Conservation (phyloP, 2,113 vertebrate genomes). For the Cavia porcellus region DNA sequence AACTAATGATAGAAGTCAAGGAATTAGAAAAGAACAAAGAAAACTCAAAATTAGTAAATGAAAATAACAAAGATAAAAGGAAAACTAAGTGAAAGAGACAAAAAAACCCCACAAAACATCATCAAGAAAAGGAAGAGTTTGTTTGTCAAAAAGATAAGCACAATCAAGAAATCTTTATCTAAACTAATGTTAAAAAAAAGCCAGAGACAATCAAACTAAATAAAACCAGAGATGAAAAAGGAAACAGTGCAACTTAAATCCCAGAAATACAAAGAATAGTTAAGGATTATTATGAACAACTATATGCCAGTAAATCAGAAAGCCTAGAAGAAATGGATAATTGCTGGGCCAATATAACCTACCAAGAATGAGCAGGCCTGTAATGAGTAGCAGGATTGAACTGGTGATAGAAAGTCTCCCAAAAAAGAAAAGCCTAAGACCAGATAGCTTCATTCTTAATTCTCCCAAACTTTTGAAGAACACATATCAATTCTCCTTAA, state of each 20-base stretch:
- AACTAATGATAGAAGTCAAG: not conserved
- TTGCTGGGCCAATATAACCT: not conserved
- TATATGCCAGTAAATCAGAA: not conserved
- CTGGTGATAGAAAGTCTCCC: not conserved
- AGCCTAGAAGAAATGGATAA: not conserved
- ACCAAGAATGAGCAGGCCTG: not conserved
- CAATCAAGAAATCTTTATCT: not conserved
- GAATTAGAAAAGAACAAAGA: not conserved
- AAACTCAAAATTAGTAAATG: not conserved
- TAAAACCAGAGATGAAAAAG: not conserved
- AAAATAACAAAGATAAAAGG: not conserved
- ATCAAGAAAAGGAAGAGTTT: not conserved
- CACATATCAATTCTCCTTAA: not conserved
- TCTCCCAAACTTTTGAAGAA: not conserved
- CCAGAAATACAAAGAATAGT: not conserved
- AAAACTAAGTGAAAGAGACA: not conserved
- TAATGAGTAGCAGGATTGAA: not conserved
- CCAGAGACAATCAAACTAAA: not conserved
- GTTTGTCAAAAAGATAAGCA: not conserved
- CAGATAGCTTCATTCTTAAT: not conserved
- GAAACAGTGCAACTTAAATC: not conserved
- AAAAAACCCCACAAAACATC: not conserved
- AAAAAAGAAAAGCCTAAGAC: not conserved
- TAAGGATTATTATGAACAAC: not conserved
- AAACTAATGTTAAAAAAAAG: not conserved